phyloP scores from a whole-genome alignment of 2,797 vertebrate genomes.

The Chaunax sp. region DNA sequence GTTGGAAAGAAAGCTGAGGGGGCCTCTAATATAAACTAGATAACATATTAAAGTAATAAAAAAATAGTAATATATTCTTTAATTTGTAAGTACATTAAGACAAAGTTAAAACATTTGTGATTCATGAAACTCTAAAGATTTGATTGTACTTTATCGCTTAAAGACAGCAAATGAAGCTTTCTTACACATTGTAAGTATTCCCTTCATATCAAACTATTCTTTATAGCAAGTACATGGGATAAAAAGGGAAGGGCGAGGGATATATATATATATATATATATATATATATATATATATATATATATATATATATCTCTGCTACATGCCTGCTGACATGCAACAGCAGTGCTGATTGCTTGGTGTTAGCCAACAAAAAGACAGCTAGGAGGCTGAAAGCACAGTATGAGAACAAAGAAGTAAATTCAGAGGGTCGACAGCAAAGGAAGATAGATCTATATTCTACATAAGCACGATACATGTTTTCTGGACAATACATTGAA shows the following conservation, averaged over 20 bases:
- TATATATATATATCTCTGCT: constrained; percentile 39
- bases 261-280: too few relatives aligned
- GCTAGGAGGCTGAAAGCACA: constrained; percentile 1
- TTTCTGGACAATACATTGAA: neutral
- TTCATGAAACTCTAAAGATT: constrained; percentile 3
- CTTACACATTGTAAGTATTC: neutral
- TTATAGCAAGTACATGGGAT: constrained; percentile 6
- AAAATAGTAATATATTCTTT: constrained; percentile 19
- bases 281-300: too few relatives aligned
- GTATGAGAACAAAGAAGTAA: neutral
- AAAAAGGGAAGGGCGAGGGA: constrained; percentile 8
- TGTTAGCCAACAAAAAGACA: constrained; percentile 11
- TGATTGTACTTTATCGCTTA: neutral
- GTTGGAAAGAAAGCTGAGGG: constrained; percentile 34
- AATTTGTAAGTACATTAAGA: constrained; percentile 1
- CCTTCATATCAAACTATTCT: constrained; percentile 1
- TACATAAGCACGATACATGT: neutral
- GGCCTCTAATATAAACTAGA: constrained; percentile 22
- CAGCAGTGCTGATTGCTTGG: neutral
- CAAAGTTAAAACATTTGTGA: constrained; percentile 12
- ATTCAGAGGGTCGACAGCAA: neutral
- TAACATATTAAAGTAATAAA: constrained; percentile 26
- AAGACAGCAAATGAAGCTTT: constrained; percentile 2
- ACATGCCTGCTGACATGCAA: constrained; percentile 41
- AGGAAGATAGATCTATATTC: neutral